These are phyloP conservation scores for Irena cyanogastra DNA, from an alignment of 2,113 vertebrate species.

Conservation along the genomic window DNA sequence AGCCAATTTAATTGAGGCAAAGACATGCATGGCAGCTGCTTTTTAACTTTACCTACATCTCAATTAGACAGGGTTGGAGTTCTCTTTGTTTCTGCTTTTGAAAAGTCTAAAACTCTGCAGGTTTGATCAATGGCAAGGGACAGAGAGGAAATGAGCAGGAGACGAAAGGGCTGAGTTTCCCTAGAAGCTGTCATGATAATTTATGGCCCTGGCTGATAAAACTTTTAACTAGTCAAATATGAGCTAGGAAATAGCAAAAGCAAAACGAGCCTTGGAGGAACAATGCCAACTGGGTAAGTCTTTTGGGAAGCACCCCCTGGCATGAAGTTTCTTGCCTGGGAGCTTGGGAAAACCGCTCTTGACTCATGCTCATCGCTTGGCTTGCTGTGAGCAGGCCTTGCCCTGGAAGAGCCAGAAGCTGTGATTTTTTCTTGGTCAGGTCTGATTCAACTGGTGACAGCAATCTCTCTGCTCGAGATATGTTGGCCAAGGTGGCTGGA, in stretches of 20 bases:
- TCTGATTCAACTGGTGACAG: background rate
- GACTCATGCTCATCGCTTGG: background rate
- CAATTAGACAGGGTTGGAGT: constrained; percentile 24
- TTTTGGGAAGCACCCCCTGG: background rate
- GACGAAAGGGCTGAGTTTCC: background rate
- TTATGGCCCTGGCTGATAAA: constrained; percentile 36
- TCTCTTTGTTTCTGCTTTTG: constrained; percentile 57
- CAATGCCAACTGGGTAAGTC: background rate
- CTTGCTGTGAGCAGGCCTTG: background rate
- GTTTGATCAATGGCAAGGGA: constrained; percentile 37
- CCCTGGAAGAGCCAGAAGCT: background rate
- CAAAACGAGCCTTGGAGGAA: background rate
- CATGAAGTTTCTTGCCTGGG: background rate
- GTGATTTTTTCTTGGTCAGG: background rate
- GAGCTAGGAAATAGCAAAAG: background rate
- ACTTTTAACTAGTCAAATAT: constrained; percentile 39
- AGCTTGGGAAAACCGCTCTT: background rate
- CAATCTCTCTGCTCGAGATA: background rate
- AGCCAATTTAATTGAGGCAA: constrained; percentile 38
- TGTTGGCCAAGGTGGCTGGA: background rate
- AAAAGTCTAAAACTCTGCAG: constrained; percentile 19
- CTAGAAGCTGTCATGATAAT: constrained; percentile 49
- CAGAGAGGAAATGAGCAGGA: constrained; percentile 31
- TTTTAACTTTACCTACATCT: constrained; percentile 29
- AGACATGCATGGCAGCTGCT: background rate